Conservation (phyloP, 2,113 vertebrate species). For the Struthidea cinerea region DNA sequence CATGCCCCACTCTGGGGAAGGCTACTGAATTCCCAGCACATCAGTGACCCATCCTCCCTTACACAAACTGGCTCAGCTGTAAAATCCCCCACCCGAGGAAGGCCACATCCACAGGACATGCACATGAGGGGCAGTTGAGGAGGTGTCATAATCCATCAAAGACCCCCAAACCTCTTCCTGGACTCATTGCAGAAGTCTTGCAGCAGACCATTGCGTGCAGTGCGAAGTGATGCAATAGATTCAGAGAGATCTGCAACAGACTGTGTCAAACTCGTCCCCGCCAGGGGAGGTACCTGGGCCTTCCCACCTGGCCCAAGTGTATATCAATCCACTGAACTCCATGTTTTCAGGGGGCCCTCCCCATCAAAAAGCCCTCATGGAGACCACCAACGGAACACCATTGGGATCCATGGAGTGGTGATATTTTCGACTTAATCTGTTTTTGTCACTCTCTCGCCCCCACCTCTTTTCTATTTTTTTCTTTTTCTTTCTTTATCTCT, state of each 20-base stretch:
- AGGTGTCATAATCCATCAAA: background rate
- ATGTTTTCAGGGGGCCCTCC: background rate
- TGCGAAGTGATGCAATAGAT: background rate
- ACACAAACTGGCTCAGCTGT: background rate
- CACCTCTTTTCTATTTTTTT: background rate
- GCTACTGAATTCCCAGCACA: background rate
- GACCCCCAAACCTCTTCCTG: background rate
- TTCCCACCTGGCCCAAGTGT: background rate
- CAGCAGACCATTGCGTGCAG: fast-evolving
- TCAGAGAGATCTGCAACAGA: background rate
- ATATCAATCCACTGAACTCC: background rate
- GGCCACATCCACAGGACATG: background rate
- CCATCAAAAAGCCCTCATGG: background rate
- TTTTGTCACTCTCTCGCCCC: background rate
- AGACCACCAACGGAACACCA: fast-evolving
- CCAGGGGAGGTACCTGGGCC: too few species aligned
- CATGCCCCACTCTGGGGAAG: fast-evolving
- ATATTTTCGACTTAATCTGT: background rate
- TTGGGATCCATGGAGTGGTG: background rate
- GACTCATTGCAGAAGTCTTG: background rate
- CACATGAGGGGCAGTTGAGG: background rate
- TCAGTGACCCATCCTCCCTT: background rate
- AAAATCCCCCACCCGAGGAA: background rate
- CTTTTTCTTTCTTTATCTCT: background rate
- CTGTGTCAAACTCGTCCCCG: background rate